Conservation (phyloP, 2,113 vertebrate species). For the Nibea coibor region DNA sequence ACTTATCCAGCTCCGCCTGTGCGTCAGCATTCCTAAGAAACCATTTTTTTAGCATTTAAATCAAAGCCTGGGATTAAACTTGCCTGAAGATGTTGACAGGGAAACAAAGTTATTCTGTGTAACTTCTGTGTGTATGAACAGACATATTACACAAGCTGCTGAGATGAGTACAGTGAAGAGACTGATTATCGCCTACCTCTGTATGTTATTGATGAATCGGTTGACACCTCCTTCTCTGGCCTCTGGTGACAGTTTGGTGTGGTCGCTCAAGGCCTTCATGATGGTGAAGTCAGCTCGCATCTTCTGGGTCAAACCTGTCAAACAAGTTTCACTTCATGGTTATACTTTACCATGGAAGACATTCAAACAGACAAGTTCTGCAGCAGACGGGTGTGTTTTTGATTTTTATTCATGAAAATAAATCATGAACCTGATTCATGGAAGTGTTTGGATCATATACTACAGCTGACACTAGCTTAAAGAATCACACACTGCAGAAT, state of each 20-base stretch:
- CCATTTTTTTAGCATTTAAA: constrained; percentile 23
- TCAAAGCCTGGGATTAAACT: not conserved
- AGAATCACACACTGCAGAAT: not conserved
- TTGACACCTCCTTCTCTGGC: constrained; percentile 87
- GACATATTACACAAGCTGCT: not conserved
- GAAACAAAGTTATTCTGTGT: not conserved
- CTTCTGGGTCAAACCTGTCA: constrained; percentile 91
- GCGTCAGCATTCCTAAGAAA: constrained; percentile 86
- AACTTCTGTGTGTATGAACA: constrained; percentile 2
- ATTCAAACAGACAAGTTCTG: not conserved
- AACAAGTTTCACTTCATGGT: not conserved
- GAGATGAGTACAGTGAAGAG: not conserved
- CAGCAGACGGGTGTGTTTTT: too few species aligned
- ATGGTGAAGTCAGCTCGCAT: constrained; percentile 91
- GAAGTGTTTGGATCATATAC: too few species aligned
- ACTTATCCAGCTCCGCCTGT: constrained; percentile 88
- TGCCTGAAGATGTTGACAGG: not conserved
- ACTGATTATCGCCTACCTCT: constrained; percentile 77
- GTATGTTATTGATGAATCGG: constrained; percentile 85
- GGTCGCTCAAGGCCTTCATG: constrained; percentile 91
- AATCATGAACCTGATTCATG: too few species aligned
- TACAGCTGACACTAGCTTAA: too few species aligned
- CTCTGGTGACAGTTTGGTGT: constrained; percentile 90
- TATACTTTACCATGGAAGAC: not conserved
- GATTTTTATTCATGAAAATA: too few species aligned